Evolutionary conservation across 2,113 vertebrate species (phyloP).

Genomic region (Lonchura striata): DNA sequence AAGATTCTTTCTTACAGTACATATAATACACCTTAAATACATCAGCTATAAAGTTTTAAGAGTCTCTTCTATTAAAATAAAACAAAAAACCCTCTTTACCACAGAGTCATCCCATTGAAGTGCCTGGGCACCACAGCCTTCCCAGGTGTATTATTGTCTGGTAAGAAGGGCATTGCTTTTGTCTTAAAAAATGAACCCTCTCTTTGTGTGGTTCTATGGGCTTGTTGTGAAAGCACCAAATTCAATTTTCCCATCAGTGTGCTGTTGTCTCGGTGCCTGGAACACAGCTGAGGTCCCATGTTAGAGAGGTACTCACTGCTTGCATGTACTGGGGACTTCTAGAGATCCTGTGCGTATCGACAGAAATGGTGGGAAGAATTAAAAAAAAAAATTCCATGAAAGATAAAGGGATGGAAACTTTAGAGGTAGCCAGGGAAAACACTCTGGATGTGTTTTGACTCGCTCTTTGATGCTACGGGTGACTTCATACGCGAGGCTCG

Average conservation of each 20-base stretch:
- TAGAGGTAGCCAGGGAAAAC: not conserved
- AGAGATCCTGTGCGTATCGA: not conserved
- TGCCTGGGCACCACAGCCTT: not conserved
- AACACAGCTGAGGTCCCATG: not conserved
- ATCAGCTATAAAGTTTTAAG: not conserved
- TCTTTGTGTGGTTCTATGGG: not conserved
- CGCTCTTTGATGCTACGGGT: not conserved
- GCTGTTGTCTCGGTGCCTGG: not conserved
- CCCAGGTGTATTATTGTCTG: not conserved
- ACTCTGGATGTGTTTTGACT: not conserved
- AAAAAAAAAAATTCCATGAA: accelerated
- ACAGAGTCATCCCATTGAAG: accelerated
- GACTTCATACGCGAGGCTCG: not conserved
- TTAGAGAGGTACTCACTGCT: not conserved
- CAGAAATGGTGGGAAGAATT: not conserved
- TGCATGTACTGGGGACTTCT: accelerated
- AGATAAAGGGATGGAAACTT: not conserved
- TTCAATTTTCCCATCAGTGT: not conserved
- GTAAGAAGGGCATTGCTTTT: not conserved
- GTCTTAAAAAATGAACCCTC: not conserved
- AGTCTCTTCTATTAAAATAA: not conserved
- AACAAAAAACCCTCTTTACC: not conserved
- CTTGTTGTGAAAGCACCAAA: not conserved
- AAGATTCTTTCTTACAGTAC: not conserved
- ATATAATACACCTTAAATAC: not conserved